These are phyloP conservation scores for Gymnopithys bicolor DNA, from an alignment of 2,797 vertebrate species.

Conservation along the genomic window DNA sequence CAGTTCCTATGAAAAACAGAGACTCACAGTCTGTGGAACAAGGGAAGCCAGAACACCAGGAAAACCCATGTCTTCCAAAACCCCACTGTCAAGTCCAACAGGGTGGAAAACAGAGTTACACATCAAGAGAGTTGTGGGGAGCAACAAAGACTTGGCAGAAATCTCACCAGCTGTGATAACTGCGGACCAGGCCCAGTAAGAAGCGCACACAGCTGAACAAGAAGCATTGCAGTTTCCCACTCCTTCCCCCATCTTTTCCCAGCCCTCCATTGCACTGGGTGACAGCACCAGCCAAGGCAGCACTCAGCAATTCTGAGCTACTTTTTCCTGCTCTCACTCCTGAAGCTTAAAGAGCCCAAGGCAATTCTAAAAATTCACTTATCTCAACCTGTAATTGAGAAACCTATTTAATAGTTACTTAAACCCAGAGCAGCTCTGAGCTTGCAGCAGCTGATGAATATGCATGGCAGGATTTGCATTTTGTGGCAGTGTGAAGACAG, in stretches of 20 bases:
- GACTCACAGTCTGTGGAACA: neutral
- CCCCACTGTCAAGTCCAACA: too few relatives aligned
- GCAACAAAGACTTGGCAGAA: neutral
- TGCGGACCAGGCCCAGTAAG: fast-evolving
- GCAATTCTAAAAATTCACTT: neutral
- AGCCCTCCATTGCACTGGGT: neutral
- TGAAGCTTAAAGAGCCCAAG: neutral
- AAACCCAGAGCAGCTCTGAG: neutral
- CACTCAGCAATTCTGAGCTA: fast-evolving
- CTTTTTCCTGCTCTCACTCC: neutral
- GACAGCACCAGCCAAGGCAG: neutral
- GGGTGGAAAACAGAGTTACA: neutral
- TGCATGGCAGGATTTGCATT: conserved; percentile 13
- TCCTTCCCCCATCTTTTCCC: neutral
- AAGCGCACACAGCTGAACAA: neutral
- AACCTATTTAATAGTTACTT: conserved; percentile 21
- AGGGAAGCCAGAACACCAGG: neutral
- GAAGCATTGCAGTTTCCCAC: fast-evolving
- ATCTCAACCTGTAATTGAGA: conserved; percentile 8
- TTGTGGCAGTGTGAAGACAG: neutral
- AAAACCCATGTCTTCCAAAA: fast-evolving
- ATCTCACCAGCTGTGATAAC: neutral
- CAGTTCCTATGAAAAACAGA: neutral
- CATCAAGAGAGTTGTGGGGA: neutral
- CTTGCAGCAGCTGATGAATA: conserved; percentile 26